Conservation (phyloP, 2,113 vertebrate genomes). For the Grus americana region DNA sequence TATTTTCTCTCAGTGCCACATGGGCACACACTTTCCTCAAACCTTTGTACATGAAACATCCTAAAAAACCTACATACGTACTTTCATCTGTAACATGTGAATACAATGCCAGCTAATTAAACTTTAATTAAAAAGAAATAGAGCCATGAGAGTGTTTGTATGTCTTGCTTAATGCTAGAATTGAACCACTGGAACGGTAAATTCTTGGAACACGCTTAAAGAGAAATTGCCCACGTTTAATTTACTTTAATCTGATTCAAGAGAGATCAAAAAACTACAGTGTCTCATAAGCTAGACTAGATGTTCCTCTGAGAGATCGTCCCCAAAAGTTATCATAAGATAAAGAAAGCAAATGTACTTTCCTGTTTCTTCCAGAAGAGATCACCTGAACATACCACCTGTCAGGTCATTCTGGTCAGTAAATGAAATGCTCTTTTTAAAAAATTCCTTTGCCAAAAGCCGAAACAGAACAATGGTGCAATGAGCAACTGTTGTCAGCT, state of each 20-base stretch:
- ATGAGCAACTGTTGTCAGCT: background rate
- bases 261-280: background rate
- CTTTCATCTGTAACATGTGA: background rate
- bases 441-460: background rate
- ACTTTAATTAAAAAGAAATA: background rate
- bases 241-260: constrained; percentile 9
- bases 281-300: background rate
- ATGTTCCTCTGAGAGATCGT: background rate
- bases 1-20: background rate
- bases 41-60: background rate
- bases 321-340: background rate
- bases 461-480: background rate
- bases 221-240: background rate
- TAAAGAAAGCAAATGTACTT: constrained; percentile 15
- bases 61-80: background rate
- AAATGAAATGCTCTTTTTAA: background rate
- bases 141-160: background rate
- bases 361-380: background rate
- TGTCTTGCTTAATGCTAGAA: background rate
- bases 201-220: background rate
- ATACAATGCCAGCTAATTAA: background rate
- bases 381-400: background rate
- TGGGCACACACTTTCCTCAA: background rate
- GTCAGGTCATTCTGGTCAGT: background rate
- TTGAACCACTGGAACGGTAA: background rate